phyloP scores from a whole-genome alignment of 1,140 invertebrate genomes.

The Lasioglossum albipes region DNA sequence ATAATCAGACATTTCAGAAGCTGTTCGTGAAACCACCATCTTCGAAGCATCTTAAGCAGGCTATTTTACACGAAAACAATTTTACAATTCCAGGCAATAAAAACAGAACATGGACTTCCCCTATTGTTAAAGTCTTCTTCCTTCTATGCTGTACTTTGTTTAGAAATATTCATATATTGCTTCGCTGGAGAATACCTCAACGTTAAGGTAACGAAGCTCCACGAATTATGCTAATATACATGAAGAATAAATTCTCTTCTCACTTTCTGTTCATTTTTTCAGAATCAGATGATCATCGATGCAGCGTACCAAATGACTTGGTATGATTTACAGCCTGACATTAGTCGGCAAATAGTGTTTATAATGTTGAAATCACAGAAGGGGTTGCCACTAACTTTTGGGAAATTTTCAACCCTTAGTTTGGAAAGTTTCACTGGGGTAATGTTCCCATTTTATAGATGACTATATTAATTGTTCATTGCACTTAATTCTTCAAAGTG shows the following conservation, averaged over 20 bases:
- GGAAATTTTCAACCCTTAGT: neutral
- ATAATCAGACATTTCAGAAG: too few species aligned
- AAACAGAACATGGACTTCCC: neutral
- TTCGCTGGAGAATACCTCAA: constrained; percentile 48
- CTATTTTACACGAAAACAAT: neutral
- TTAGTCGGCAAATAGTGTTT: neutral
- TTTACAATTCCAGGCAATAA: constrained; percentile 1
- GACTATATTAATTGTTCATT: neutral
- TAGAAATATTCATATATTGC: constrained; percentile 35
- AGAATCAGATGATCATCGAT: neutral
- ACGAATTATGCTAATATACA: neutral
- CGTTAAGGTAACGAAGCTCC: constrained; percentile 22
- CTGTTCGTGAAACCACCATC: too few species aligned
- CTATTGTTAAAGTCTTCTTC: neutral
- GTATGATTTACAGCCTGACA: neutral
- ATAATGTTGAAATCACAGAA: neutral
- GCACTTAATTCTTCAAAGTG: too few species aligned
- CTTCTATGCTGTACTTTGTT: neutral
- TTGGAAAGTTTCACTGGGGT: neutral
- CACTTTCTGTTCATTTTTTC: neutral
- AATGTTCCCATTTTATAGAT: neutral
- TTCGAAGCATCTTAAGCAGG: too few species aligned
- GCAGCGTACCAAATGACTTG: neutral
- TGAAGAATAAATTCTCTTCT: too few species aligned
- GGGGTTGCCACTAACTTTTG: neutral